Evolutionary conservation across 2,113 vertebrate species (phyloP).

Genomic region (Physeter macrocephalus): DNA sequence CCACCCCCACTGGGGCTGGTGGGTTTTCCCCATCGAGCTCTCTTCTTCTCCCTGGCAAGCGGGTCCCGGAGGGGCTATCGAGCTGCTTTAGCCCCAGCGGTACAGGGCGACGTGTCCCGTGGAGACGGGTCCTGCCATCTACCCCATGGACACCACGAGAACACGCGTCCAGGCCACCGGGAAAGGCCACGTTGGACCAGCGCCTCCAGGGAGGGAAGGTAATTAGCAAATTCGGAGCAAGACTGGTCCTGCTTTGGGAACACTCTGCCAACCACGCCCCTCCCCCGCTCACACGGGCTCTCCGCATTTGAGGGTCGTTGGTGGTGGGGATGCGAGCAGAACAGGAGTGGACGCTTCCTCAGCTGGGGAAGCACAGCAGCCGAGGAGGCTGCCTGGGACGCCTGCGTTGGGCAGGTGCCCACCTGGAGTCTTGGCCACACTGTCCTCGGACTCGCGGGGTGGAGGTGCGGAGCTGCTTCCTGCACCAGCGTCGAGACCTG

Average conservation of each 20-base stretch:
- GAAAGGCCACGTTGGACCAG: fast-evolving
- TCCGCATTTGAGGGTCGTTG: fast-evolving
- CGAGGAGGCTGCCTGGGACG: no score
- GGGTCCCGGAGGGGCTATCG: background rate
- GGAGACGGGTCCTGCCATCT: background rate
- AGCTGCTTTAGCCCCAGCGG: background rate
- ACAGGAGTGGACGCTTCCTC: background rate
- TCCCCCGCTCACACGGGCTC: background rate
- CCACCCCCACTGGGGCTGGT: fast-evolving
- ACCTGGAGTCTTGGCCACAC: background rate
- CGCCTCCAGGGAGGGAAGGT: fast-evolving
- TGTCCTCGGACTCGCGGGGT: no score
- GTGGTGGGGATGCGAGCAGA: fast-evolving
- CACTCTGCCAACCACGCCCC: background rate
- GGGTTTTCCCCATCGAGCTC: fast-evolving
- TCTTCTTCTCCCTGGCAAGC: background rate
- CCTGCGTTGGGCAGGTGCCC: background rate
- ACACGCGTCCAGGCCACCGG: fast-evolving
- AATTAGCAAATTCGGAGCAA: fast-evolving
- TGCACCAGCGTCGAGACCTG: no score
- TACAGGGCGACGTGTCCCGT: background rate
- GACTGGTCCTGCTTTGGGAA: background rate
- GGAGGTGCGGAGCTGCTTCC: no score
- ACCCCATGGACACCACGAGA: fast-evolving
- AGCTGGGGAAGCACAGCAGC: background rate